Evolutionary conservation across 2,113 vertebrate genomes (phyloP).

Genomic region (Protobothrops mucrosquamatus): DNA sequence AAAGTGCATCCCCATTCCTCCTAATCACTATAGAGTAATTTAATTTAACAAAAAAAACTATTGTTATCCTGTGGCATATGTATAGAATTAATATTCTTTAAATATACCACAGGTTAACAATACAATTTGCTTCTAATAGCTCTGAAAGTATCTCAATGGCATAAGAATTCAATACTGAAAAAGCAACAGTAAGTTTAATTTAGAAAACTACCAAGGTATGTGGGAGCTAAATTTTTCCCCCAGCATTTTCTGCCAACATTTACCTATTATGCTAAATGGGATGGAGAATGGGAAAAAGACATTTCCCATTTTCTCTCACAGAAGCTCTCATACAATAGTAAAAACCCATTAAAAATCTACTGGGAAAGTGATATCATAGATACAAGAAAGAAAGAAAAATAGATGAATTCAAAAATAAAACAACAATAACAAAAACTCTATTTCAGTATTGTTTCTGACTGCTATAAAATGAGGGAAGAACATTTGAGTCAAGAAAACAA

Average conservation of each 20-base stretch:
- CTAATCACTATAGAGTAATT: not conserved
- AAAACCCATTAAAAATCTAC: not conserved
- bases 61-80: not conserved
- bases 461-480: not conserved
- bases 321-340: not conserved
- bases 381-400: not conserved
- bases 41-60: not conserved
- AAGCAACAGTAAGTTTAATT: not conserved
- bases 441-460: not conserved
- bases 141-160: not conserved
- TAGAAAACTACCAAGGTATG: not conserved
- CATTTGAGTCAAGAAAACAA: not conserved
- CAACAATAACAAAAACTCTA: not conserved
- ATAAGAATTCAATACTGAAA: not conserved
- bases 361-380: not conserved
- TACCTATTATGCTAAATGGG: not conserved
- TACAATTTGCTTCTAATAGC: not conserved
- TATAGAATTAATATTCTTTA: not conserved
- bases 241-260: not conserved
- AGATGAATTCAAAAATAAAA: not conserved
- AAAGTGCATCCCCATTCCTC: not conserved
- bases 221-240: too few relatives aligned
- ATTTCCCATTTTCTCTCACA: not conserved
- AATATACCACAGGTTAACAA: not conserved
- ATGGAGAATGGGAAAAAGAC: not conserved